Percentiles rank a stretch among this genome's conserved stretches.
Conservation (phyloP, 2,888 invertebrate species). For the Anarsia innoxiella region DNA sequence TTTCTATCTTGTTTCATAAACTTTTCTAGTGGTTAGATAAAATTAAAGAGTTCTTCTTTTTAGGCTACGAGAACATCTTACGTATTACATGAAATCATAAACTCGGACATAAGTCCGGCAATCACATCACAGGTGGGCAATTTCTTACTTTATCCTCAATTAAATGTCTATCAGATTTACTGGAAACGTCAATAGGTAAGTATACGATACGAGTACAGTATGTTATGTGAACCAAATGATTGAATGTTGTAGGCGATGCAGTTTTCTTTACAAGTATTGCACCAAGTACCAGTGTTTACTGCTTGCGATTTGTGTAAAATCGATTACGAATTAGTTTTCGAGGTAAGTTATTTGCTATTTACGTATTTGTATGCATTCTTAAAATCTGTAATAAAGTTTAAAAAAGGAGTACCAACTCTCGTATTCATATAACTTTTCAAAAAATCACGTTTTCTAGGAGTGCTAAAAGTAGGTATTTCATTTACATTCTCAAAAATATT, state of each 20-base stretch:
- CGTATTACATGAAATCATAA: constrained; percentile 45
- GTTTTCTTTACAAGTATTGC: constrained; percentile 14
- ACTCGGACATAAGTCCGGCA: constrained; percentile 32
- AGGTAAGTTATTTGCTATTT: constrained; percentile 16
- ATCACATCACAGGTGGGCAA: constrained; percentile 39
- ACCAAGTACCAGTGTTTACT: constrained; percentile 14
- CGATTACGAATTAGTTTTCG: constrained; percentile 11
- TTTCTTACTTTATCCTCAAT: neutral
- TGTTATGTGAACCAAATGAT: too few species aligned
- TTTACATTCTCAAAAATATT: too few species aligned
- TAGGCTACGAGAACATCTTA: constrained; percentile 42
- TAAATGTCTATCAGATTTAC: too few species aligned
- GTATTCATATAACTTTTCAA: too few species aligned
- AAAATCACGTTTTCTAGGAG: too few species aligned
- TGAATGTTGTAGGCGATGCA: constrained; percentile 7
- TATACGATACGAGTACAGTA: too few species aligned
- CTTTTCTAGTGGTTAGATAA: too few species aligned
- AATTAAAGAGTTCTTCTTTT: constrained; percentile 24
- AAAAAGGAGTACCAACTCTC: too few species aligned
- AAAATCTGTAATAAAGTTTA: neutral
- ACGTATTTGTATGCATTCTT: too few species aligned
- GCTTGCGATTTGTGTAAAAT: constrained; percentile 14
- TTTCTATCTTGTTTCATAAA: too few species aligned
- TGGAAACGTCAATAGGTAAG: too few species aligned
- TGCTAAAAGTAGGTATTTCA: too few species aligned